Percentiles rank a stretch among this genome's conserved stretches.
These are phyloP conservation scores for Clistopyga incitator DNA, from an alignment of 2,888 invertebrate genomes.

Conservation along the genomic window DNA sequence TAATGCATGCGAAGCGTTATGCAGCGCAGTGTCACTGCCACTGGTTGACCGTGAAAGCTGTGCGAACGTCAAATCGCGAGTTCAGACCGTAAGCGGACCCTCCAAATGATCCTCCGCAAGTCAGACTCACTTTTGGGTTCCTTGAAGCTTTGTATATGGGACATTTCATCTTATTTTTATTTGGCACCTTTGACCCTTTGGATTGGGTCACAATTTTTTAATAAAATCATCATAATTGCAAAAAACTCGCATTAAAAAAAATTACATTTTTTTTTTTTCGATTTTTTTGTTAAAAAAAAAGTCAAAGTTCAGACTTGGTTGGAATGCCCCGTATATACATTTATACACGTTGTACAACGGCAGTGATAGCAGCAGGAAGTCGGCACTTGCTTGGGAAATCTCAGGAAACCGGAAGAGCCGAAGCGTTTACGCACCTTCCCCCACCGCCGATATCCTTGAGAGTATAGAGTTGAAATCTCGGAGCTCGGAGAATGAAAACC, in stretches of 20 bases:
- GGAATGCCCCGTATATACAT: neutral
- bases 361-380: conserved; percentile 49
- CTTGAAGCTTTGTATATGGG: neutral
- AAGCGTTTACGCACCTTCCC: conserved; percentile 54
- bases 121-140: neutral
- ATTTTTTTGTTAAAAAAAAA: no score
- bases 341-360: neutral
- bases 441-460: conserved; percentile 24
- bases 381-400: conserved; percentile 62
- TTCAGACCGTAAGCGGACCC: neutral
- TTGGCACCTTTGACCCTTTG: no score
- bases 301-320: no score
- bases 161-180: no score
- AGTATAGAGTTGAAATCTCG: conserved; percentile 28
- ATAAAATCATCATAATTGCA: no score
- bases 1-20: conserved; percentile 56
- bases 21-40: conserved; percentile 65
- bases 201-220: no score
- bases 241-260: no score
- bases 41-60: conserved; percentile 62
- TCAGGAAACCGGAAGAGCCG: conserved; percentile 65
- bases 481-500: conserved; percentile 45
- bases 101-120: conserved; percentile 6
- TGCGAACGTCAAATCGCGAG: conserved; percentile 9
- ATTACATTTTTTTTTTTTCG: no score